Evolutionary conservation across 30 jellyfish, hydroid and myxozoan species (phyloP).

Genomic region (Aurelia sp.): DNA sequence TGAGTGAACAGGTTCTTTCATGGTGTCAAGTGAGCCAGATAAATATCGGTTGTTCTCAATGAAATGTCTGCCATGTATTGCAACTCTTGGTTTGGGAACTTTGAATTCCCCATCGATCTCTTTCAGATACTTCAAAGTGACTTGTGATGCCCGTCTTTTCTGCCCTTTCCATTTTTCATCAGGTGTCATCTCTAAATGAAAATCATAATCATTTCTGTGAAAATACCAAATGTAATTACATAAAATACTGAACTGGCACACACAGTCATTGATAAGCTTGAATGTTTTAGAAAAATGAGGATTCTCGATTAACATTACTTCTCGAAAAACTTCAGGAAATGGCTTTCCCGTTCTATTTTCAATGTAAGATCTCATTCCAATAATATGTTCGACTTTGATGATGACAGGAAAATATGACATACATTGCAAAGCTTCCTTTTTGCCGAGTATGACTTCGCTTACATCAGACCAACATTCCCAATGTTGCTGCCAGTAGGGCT

Average conservation of each 20-base stretch:
- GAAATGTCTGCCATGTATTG: no score
- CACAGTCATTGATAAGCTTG: neutral
- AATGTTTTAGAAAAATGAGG: neutral
- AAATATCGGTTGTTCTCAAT: neutral
- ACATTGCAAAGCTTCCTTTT: constrained; percentile 13
- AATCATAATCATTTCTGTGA: constrained; percentile 59
- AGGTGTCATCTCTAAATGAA: constrained; percentile 53
- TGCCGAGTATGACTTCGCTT: constrained; percentile 2
- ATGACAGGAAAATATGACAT: constrained; percentile 28
- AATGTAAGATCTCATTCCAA: constrained; percentile 27
- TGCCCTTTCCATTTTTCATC: constrained; percentile 51
- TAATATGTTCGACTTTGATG: constrained; percentile 34
- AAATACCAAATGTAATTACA: constrained; percentile 44
- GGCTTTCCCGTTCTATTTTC: constrained; percentile 14
- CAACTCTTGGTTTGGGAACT: neutral
- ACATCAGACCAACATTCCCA: constrained; percentile 1
- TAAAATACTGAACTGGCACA: constrained; percentile 33
- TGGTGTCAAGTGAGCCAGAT: neutral
- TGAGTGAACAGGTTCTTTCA: neutral
- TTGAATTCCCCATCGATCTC: neutral
- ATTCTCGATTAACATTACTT: neutral
- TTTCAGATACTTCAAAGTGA: neutral
- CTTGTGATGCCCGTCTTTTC: constrained; percentile 16
- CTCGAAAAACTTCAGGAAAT: constrained; percentile 28
- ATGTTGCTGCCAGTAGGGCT: neutral